Conservation (phyloP, 2,797 vertebrate species). For the Alosa sapidissima region DNA sequence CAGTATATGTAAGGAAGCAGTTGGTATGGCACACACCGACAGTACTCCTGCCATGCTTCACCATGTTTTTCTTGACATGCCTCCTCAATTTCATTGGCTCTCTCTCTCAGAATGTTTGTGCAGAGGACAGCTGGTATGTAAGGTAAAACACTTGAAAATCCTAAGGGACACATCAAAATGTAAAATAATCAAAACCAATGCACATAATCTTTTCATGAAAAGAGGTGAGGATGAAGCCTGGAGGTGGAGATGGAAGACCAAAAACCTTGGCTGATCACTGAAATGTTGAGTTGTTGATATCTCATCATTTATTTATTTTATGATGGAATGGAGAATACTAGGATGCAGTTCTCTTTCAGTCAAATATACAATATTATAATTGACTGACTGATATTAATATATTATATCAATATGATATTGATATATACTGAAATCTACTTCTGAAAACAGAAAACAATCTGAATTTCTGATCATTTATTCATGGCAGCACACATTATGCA, state of each 20-base stretch:
- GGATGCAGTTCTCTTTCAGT: too few species aligned
- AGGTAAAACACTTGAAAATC: conserved; percentile 47
- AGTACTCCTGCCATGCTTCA: conserved; percentile 54
- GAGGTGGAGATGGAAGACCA: neutral
- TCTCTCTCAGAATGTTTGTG: conserved; percentile 36
- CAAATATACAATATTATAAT: too few species aligned
- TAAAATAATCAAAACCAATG: too few species aligned
- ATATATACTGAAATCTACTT: too few species aligned
- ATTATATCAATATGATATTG: too few species aligned
- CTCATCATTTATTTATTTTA: too few species aligned
- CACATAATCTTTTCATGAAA: neutral
- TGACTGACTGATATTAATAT: too few species aligned
- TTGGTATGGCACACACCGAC: conserved; percentile 49
- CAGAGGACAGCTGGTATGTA: conserved; percentile 50
- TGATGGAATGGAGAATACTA: too few species aligned
- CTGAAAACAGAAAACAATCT: too few species aligned
- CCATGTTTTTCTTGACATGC: conserved; percentile 51
- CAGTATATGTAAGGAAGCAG: conserved; percentile 55
- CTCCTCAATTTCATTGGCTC: conserved; percentile 47
- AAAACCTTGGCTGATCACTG: too few species aligned
- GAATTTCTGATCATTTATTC: too few species aligned
- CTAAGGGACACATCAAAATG: conserved; percentile 27
- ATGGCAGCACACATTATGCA: too few species aligned
- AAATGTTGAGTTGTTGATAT: neutral
- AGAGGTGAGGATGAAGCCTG: neutral